Conservation (phyloP, 92 coral and sea anemone species). For the Montipora capitata region DNA sequence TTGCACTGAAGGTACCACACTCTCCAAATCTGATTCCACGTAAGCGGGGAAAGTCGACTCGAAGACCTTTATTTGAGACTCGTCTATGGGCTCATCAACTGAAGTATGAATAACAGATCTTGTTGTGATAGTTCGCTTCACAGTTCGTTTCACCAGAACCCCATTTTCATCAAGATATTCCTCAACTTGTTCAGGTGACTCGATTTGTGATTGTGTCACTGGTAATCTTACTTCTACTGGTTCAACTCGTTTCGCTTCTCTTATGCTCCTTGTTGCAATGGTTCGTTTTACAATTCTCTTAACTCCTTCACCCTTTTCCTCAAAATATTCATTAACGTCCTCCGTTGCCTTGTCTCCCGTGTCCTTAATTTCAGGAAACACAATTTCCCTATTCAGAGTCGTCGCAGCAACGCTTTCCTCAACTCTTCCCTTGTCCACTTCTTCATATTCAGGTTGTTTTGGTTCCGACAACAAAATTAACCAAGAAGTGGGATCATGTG, state of each 20-base stretch:
- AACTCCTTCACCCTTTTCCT: constrained; percentile 71
- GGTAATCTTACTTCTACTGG: constrained; percentile 12
- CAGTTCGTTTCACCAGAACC: constrained; percentile 46
- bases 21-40: constrained; percentile 14
- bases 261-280: constrained; percentile 49
- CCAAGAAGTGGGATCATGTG: not conserved
- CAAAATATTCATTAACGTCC: constrained; percentile 72
- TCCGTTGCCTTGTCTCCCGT: constrained; percentile 14
- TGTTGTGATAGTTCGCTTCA: constrained; percentile 64
- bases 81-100: constrained; percentile 14
- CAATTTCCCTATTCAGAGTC: not conserved
- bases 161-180: constrained; percentile 81
- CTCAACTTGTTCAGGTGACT: constrained; percentile 43
- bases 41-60: constrained; percentile 24
- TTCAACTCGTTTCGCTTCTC: not conserved
- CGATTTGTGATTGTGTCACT: constrained; percentile 15
- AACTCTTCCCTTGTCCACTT: not conserved
- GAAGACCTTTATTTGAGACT: constrained; percentile 21
- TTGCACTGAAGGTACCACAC: constrained; percentile 19
- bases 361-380: constrained; percentile 1
- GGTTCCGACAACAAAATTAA: not conserved
- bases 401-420: not conserved
- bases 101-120: constrained; percentile 34
- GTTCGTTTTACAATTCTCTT: constrained; percentile 37
- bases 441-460: not conserved